phyloP scores from a whole-genome alignment of 1,140 invertebrate species.

The Diachasma alloeum region DNA sequence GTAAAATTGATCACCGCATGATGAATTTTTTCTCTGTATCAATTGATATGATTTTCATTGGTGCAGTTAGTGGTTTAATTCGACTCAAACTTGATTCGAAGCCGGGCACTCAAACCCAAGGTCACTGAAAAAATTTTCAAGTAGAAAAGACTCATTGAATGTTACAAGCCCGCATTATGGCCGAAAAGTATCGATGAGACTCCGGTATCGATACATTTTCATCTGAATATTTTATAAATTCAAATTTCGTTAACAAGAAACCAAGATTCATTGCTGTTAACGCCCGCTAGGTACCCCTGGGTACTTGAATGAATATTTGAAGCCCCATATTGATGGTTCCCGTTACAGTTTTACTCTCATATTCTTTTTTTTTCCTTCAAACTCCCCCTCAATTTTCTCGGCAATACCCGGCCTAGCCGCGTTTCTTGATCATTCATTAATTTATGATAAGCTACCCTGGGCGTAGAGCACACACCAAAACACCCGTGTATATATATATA shows the following conservation, averaged over 20 bases:
- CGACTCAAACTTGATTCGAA: background rate
- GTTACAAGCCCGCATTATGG: background rate
- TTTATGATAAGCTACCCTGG: slow-evolving; percentile 53
- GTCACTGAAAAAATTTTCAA: background rate
- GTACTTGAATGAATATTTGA: slow-evolving; percentile 48
- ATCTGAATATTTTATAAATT: slow-evolving; percentile 28
- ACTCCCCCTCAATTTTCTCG: slow-evolving; percentile 6
- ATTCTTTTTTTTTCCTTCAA: background rate
- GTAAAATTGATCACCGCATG: too few relatives aligned
- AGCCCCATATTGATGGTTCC: slow-evolving; percentile 41
- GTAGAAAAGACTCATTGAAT: background rate
- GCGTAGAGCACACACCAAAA: slow-evolving; percentile 35
- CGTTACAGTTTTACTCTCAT: slow-evolving; percentile 13
- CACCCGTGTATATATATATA: slow-evolving; percentile 10
- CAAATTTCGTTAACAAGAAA: slow-evolving; percentile 23
- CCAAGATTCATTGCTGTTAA: slow-evolving; percentile 20
- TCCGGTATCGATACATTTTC: slow-evolving; percentile 2
- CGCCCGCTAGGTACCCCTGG: slow-evolving; percentile 8
- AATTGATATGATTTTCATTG: background rate
- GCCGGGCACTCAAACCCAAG: background rate
- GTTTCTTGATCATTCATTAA: slow-evolving; percentile 54
- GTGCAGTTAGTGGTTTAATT: background rate
- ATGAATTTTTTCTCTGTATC: background rate
- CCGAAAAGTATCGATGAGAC: background rate
- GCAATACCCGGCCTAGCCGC: slow-evolving; percentile 11